phyloP scores from a whole-genome alignment of 2,888 invertebrate species.

The Platypus cylindrus region DNA sequence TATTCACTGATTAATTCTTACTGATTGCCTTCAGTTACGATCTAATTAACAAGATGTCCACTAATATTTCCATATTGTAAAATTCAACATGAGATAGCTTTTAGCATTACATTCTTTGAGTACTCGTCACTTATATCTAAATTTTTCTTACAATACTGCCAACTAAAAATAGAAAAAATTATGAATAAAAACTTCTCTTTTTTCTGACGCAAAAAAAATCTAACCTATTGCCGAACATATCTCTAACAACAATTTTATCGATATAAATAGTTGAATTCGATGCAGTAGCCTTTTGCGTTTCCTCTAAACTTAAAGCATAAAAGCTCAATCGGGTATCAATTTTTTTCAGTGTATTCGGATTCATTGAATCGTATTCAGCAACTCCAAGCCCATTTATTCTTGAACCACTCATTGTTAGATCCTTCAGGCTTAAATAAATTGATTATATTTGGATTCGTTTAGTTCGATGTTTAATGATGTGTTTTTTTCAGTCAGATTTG shows the following conservation, averaged over 20 bases:
- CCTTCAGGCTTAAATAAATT: constrained; percentile 22
- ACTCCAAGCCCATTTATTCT: constrained; percentile 31
- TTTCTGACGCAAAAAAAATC: constrained; percentile 4
- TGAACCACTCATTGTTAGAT: constrained; percentile 27
- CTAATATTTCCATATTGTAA: too few species aligned
- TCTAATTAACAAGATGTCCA: too few species aligned
- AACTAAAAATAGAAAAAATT: constrained; percentile 24
- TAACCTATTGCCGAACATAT: constrained; percentile 34
- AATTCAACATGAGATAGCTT: constrained; percentile 15
- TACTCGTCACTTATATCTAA: constrained; percentile 24
- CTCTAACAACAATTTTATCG: constrained; percentile 29
- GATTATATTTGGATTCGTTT: constrained; percentile 8
- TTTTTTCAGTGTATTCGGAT: constrained; percentile 20
- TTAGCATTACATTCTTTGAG: constrained; percentile 13
- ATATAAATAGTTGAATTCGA: constrained; percentile 20
- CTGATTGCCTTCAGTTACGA: too few species aligned
- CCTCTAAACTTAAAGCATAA: constrained; percentile 25
- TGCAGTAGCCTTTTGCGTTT: constrained; percentile 18
- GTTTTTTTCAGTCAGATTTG: background rate
- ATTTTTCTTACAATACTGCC: constrained; percentile 32
- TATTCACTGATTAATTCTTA: too few species aligned
- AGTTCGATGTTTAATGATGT: background rate
- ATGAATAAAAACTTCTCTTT: background rate
- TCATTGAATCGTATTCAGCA: constrained; percentile 28
- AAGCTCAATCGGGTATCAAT: constrained; percentile 28